Percentiles rank a stretch among this genome's conserved stretches.
phyloP scores from a whole-genome alignment of 2,888 invertebrate species.

The Trissoscelio sp. region DNA sequence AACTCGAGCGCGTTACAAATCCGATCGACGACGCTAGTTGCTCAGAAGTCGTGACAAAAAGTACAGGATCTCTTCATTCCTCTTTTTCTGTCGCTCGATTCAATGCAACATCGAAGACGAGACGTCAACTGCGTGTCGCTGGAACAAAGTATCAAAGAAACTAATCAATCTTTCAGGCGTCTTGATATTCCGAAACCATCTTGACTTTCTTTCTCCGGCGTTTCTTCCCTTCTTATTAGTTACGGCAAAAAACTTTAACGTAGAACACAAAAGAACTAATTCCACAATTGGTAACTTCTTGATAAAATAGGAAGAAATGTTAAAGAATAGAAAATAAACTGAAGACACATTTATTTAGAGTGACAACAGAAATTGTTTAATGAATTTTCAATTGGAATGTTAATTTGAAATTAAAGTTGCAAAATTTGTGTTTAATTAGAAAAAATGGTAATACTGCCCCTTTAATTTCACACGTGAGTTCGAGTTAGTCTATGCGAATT shows the following conservation, averaged over 20 bases:
- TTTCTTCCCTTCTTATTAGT: slow-evolving; percentile 49
- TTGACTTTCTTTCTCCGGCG: slow-evolving; percentile 40
- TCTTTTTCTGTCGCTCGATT: slow-evolving; percentile 51
- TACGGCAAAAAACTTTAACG: slow-evolving; percentile 5
- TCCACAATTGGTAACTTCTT: slow-evolving; percentile 45
- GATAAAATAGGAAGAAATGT: slow-evolving; percentile 12
- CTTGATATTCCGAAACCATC: slow-evolving; percentile 59
- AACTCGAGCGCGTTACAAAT: slow-evolving; percentile 65
- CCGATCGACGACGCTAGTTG: slow-evolving; percentile 58
- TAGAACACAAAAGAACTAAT: slow-evolving; percentile 42
- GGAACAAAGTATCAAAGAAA: slow-evolving; percentile 68
- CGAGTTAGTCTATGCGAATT: slow-evolving; percentile 10
- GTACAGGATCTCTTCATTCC: slow-evolving; percentile 51
- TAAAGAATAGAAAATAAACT: no score
- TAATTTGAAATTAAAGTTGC: no score
- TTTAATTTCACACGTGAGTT: slow-evolving; percentile 31
- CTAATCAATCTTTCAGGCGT: slow-evolving; percentile 63
- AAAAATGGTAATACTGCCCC: no score
- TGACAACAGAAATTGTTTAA: background rate
- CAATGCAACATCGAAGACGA: slow-evolving; percentile 65
- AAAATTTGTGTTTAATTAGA: no score
- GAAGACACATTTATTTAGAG: no score
- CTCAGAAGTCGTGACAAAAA: slow-evolving; percentile 57
- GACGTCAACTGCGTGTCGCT: slow-evolving; percentile 60
- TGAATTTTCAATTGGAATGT: no score